These are phyloP conservation scores for Calypte anna DNA, from an alignment of 2,113 vertebrate species.

Conservation along the genomic window DNA sequence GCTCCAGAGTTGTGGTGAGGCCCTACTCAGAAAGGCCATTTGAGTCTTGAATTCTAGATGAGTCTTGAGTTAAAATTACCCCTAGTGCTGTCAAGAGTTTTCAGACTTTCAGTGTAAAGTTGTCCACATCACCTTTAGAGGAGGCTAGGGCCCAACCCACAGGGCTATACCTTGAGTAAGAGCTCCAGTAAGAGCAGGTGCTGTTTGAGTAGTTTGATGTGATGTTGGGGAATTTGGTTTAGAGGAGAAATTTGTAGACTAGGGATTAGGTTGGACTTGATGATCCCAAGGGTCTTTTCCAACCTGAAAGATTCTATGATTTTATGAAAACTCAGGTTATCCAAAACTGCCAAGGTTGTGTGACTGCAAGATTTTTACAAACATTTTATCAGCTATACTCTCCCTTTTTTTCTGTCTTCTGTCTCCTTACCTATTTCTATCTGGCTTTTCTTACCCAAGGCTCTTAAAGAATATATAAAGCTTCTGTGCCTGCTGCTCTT, in stretches of 20 bases:
- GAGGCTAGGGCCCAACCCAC: background rate
- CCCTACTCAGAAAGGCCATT: background rate
- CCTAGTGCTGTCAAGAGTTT: background rate
- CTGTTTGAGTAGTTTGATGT: background rate
- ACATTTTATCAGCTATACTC: background rate
- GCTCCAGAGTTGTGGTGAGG: background rate
- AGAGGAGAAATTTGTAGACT: too few species aligned
- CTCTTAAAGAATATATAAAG: conserved; percentile 13
- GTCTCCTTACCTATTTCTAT: conserved; percentile 42
- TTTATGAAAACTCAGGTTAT: background rate
- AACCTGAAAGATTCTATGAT: too few species aligned
- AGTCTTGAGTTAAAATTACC: background rate
- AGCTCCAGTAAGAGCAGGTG: background rate
- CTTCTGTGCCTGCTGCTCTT: conserved; percentile 20
- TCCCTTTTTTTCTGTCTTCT: conserved; percentile 2
- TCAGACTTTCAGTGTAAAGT: background rate
- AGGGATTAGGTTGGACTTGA: too few species aligned
- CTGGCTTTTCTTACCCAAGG: background rate
- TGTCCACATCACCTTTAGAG: background rate
- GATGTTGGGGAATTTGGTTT: too few species aligned
- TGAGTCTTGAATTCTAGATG: background rate
- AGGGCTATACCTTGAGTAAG: background rate
- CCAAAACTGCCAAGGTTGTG: background rate
- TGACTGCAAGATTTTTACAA: conserved; percentile 9
- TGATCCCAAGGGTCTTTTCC: too few species aligned